Base-by-base conservation (phyloP, 2,888 invertebrate species). In the Nemurella pictetii region DNA sequence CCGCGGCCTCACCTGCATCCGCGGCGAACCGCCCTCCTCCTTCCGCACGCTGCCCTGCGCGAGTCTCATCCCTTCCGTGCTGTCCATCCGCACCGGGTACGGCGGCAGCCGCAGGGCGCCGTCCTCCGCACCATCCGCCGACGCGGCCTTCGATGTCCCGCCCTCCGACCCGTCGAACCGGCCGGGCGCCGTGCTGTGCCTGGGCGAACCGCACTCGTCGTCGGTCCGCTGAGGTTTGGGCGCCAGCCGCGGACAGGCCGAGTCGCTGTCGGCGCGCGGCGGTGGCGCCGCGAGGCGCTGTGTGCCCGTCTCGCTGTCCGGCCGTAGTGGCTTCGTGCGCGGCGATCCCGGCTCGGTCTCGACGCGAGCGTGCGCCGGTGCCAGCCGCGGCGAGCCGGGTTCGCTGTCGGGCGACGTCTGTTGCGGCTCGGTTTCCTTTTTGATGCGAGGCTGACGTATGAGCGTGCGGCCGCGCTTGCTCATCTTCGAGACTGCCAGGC, bases 401-500 rank as follows among this genome's bases (percentile, higher is more conserved):
- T 92, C 90, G 83, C 89, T 89, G 82, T 89, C 89, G 28, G 91
- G 91, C 0, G 90, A 89, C 74, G 90, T 88, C 84, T 91, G 91
- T 86, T 90, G 89, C 3, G 91, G 90, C 87, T 94, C 94, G 87
- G 92, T 92, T 87, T 94, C 94, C 83, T 93, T 92, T 89, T 94
- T 95, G 85, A 94, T 92, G 80, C 94, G 91, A 26, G 93, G 93
- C 88, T 95, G 95, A 74, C 95, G 91, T 89, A 94, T 94, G 80
- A 95, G 90, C 85, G 94, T 92, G 74, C 94, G 92, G 86, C 93
- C 93, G 85, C 94, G 91, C 89, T 94, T 94, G 27, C 78, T 83
- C 32, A 80, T 36, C 83, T 86, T 86, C 73, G 55, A 55, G 20
- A 55, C 55, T 55, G 55, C n/a, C n/a, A n/a, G n/a, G n/a, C n/a